Base-by-base conservation (phyloP, 2,797 vertebrate species). In the Miichthys miiuy region DNA sequence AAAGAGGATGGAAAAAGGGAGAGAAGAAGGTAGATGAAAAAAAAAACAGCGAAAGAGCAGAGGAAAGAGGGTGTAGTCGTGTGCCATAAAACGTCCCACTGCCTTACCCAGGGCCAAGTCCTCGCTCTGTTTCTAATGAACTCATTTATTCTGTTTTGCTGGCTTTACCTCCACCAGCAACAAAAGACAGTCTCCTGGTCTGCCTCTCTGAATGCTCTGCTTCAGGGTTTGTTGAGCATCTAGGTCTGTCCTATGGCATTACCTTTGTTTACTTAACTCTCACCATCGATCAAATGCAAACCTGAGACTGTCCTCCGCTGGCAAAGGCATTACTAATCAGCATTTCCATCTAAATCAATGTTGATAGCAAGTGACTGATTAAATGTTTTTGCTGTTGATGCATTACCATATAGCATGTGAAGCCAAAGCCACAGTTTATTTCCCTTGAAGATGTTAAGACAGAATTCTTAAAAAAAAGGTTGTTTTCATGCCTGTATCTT, bases 61-160 rank as follows among this genome's bases (percentile, higher is more conserved):
- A 71, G 68, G 73, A 79, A 80, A 62, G 70, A 73, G 71, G 47
- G 69, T 70, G 71, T 76, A 80, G 67, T 81, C 42, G 63, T 75
- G 63, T 62, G 61, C 78, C 69, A 82, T 90, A 85, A 89, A 92
- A 89, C 66, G 75, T 90, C 84, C 86, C 79, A 77, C 70, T 91
- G 82, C 77, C 78, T 91, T 87, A 91, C 81, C 83, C 88, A 89
- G 83, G 84, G 82, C 83, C 79, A 82, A 84, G 81, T 83, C 68
- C 70, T 81, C 68, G 69, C 81, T 88, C 86, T 71, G 74, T 87
- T 88, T 83, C 81, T 91, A 92, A 94, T 87, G 77, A 91, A 91
- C 86, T 89, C 71, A 91, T 93, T 93, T 91, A 83, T 93, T 90
- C 82, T 88, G 80, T 91, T 92, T 92, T 89, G 68, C 80, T 66